Evolutionary conservation across 2,888 invertebrate species (phyloP), one percentile per base, ranked within the genome.

Genomic region (Scaptomyza caliginosa): DNA sequence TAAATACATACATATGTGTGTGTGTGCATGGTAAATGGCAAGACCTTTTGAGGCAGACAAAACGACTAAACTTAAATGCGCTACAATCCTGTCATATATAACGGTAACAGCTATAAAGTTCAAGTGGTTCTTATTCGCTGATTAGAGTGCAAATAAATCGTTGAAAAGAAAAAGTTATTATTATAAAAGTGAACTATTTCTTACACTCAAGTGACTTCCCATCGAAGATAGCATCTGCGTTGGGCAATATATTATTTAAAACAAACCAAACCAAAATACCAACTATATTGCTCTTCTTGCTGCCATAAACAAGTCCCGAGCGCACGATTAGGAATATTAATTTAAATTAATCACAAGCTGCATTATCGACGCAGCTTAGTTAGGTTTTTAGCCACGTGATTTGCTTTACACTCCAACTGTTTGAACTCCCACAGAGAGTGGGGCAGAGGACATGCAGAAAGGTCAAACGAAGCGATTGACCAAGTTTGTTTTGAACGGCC

Each of bases 161-260:
- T 69, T 42, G 2, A 32, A 7, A 32, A 34, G 1, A 21, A 13
- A 48, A 55, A 46, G 23, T 36, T 58, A 51, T 45, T 55, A 21
- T 42, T 55, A 24, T 32, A 34, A 34, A 2, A 38, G 24, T 38
- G 19, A 46, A n/a, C n/a, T 30, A 13, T 46, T 26, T 16, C 16
- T 26, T 19, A 10, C 30, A 21, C 16, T 40, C 34, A 16, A 48
- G 46, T 32, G 51, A 45, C 30, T 32, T 57, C 46, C 38, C 39
- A 13, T 26, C 23, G 43, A 11, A 45, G 50, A 52, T 48, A 57
- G 43, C 52, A 54, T 46, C 43, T 28, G 40, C 32, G 7, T 13
- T 28, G 11, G 38, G 60, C 19, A 62, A 71, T 63, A 67, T 70
- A 67, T 57, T 67, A 62, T 67, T 67, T 43, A 16, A 50, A n/a